phyloP scores from a whole-genome alignment of 2,888 invertebrate genomes.

The Malthinus flaveolus region DNA sequence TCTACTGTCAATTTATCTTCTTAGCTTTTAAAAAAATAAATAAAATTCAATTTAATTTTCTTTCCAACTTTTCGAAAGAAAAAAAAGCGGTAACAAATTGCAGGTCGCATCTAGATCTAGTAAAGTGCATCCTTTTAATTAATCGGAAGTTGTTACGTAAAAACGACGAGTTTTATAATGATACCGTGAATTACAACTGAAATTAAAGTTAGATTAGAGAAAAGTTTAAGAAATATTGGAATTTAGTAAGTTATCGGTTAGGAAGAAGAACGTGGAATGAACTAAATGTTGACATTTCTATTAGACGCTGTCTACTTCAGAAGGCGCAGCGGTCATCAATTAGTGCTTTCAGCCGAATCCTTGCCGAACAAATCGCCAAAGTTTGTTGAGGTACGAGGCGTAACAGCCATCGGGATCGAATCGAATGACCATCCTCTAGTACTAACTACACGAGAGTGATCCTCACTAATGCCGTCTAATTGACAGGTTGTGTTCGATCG shows the following conservation, averaged over 20 bases:
- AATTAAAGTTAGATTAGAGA: too few relatives aligned
- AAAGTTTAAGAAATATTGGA: background rate
- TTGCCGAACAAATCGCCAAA: constrained; percentile 46
- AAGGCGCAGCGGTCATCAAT: constrained; percentile 51
- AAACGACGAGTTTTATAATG: too few relatives aligned
- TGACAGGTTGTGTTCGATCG: constrained; percentile 56
- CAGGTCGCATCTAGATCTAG: background rate
- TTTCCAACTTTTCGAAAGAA: background rate
- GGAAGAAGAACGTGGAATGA: constrained; percentile 25
- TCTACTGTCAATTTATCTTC: constrained; percentile 1
- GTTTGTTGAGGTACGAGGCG: constrained; percentile 38
- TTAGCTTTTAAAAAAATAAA: background rate
- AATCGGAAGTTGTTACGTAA: too few relatives aligned
- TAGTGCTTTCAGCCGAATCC: constrained; percentile 52
- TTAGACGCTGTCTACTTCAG: constrained; percentile 53
- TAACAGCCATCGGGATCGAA: constrained; percentile 32
- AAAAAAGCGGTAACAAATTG: background rate
- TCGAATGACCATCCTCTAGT: constrained; percentile 29
- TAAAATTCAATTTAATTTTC: background rate
- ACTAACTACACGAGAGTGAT: constrained; percentile 37
- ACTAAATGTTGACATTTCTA: constrained; percentile 52
- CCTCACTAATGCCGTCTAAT: constrained; percentile 54
- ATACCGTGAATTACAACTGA: too few relatives aligned
- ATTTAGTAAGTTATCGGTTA: constrained; percentile 11
- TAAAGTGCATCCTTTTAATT: too few relatives aligned